phyloP scores from a whole-genome alignment of 2,888 invertebrate genomes.

The Hyppa rectilinea region DNA sequence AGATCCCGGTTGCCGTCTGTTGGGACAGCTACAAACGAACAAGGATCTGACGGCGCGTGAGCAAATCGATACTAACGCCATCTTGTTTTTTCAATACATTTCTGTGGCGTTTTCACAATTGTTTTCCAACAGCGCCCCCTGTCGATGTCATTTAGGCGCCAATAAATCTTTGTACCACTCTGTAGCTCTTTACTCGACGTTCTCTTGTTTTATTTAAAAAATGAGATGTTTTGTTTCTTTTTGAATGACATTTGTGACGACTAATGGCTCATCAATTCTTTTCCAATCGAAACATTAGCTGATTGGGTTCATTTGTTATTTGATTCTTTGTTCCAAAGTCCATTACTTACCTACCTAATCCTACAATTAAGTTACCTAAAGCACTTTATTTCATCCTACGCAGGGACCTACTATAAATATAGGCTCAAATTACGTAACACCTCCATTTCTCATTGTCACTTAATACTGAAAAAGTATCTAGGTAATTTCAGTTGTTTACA shows the following conservation, averaged over 20 bases:
- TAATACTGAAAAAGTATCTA: neutral
- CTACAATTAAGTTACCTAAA: constrained; percentile 7
- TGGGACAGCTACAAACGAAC: neutral
- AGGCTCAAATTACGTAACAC: constrained; percentile 8
- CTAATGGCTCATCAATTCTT: constrained; percentile 15
- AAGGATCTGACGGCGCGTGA: neutral
- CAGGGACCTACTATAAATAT: constrained; percentile 1
- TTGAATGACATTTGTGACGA: neutral
- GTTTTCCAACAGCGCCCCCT: neutral
- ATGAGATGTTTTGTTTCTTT: neutral
- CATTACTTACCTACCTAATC: neutral
- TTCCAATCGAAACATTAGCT: constrained; percentile 30
- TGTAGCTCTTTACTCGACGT: neutral
- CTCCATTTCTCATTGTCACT: constrained; percentile 14
- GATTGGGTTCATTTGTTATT: constrained; percentile 23
- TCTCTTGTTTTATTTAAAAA: neutral
- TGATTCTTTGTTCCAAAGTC: constrained; percentile 12
- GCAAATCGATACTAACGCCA: neutral
- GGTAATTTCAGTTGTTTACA: neutral
- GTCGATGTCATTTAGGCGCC: neutral
- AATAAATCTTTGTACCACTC: neutral
- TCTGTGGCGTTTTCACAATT: too few relatives aligned
- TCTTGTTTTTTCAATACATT: neutral
- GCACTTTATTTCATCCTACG: constrained; percentile 10
- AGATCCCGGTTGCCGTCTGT: neutral